Evolutionary conservation across 2,113 vertebrate species (phyloP).

Genomic region (Delphinapterus leucas): DNA sequence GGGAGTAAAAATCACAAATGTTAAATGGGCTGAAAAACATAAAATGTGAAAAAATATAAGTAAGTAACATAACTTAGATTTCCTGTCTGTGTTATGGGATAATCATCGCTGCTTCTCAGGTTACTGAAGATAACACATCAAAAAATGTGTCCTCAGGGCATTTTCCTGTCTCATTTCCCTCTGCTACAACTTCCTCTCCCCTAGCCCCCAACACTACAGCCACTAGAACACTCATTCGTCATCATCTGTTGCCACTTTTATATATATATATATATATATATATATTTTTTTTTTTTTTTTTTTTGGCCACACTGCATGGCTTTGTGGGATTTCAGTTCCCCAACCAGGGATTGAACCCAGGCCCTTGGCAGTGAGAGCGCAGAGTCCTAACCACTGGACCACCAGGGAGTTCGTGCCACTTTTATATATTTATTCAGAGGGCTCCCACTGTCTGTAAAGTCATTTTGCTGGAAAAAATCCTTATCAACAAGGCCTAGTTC

Average conservation of each 20-base stretch:
- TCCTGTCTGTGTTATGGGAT: neutral
- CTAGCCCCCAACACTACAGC: neutral
- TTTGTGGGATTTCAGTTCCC: too few species aligned
- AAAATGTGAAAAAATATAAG: constrained; percentile 11
- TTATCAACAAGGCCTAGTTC: neutral
- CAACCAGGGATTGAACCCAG: too few species aligned
- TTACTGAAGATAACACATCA: neutral
- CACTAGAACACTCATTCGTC: neutral
- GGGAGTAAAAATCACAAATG: neutral
- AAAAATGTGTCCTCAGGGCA: neutral
- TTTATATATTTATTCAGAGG: constrained; percentile 16
- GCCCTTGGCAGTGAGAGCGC: too few species aligned
- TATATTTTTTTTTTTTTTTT: too few species aligned
- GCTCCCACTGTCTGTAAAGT: neutral
- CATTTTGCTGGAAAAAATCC: neutral
- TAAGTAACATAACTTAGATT: neutral
- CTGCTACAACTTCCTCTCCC: neutral
- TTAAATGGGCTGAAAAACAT: neutral
- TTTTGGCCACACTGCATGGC: too few species aligned
- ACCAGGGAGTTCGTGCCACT: too few species aligned
- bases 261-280: too few species aligned
- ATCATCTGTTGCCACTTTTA: neutral
- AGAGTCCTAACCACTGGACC: too few species aligned
- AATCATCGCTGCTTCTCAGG: neutral
- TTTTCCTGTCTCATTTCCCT: constrained; percentile 16